A percentile compares a stretch with the other conserved stretches of the same genome.
Conservation (phyloP, 35 echinoderm and acorn worm species). For the Eucidaris tribuloides region DNA sequence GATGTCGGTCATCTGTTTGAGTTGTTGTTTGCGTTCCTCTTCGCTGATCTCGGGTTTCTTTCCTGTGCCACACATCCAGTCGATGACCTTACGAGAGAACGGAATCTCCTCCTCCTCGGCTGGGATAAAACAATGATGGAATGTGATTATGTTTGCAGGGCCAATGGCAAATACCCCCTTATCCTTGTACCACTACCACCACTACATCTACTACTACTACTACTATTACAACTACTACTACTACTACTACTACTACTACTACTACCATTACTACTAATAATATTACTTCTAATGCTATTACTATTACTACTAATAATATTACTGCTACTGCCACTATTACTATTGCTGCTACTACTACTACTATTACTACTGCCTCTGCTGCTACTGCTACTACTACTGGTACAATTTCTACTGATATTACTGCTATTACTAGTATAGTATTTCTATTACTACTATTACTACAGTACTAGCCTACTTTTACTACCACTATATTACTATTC, state of each 20-base stretch:
- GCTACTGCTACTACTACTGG: neutral
- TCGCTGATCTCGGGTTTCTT: constrained; percentile 42
- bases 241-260: neutral
- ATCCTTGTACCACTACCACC: neutral
- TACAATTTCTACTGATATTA: neutral
- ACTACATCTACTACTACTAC: neutral
- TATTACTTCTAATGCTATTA: neutral
- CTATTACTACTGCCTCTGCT: neutral
- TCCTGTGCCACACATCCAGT: constrained; percentile 89
- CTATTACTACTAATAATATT: neutral
- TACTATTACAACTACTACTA: neutral
- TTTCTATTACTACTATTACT: neutral
- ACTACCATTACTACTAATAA: neutral
- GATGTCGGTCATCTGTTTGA: constrained; percentile 60
- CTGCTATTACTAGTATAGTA: neutral
- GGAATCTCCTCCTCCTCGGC: constrained; percentile 31
- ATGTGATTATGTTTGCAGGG: too few relatives aligned
- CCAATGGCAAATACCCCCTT: too few relatives aligned
- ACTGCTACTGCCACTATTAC: neutral
- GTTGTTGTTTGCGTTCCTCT: constrained; percentile 41
- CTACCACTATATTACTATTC: too few relatives aligned
- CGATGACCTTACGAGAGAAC: constrained; percentile 48
- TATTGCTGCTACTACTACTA: neutral
- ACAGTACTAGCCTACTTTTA: too few relatives aligned
- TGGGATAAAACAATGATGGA: neutral